phyloP scores from a whole-genome alignment of 2,888 invertebrate genomes.

The Willowsia nigromaculata region DNA sequence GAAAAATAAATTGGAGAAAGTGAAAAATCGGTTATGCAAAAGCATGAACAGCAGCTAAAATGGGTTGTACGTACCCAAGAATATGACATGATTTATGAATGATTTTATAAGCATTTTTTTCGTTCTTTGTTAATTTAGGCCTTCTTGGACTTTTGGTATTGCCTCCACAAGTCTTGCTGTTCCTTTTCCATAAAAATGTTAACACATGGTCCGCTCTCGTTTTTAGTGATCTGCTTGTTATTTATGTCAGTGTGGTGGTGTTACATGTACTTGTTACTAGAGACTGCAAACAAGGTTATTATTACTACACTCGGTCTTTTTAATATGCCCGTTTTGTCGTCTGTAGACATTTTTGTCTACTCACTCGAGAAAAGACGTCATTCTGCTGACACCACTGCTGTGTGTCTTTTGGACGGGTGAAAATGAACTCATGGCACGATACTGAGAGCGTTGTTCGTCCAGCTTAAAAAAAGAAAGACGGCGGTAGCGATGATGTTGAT shows the following conservation, averaged over 20 bases:
- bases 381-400: not conserved
- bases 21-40: not conserved
- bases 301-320: not conserved
- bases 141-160: not conserved
- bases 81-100: not conserved
- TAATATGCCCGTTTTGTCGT: slow-evolving; percentile 8
- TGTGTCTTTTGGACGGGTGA: not conserved
- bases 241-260: slow-evolving; percentile 27
- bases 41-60: not conserved
- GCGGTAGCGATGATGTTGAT: not conserved
- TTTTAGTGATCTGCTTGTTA: not conserved
- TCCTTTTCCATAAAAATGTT: not conserved
- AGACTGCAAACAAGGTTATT: not conserved
- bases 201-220: slow-evolving; percentile 2
- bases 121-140: not conserved
- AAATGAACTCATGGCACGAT: not conserved
- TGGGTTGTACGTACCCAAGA: not conserved
- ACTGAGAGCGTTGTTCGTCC: not conserved
- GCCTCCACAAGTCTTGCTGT: not conserved
- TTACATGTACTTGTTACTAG: not conserved
- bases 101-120: not conserved
- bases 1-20: not conserved
- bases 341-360: not conserved
- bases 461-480: not conserved
- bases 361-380: slow-evolving; percentile 8